Evolutionary conservation across 2,797 vertebrate species (phyloP).

Genomic region (Melanotaenia trifasciata): DNA sequence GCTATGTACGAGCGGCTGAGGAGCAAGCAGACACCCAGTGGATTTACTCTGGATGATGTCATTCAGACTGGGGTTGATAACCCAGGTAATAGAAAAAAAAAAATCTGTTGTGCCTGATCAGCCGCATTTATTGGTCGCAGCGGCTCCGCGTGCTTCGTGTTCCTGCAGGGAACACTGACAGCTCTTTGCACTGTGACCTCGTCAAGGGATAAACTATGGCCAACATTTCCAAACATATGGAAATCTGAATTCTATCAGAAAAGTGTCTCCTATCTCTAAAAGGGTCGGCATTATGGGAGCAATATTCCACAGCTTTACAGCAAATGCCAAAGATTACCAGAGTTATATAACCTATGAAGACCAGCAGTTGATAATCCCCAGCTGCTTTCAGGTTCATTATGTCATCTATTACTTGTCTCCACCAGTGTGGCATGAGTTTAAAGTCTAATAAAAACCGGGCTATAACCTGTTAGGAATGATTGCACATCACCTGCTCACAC

Average conservation of each 20-base stretch:
- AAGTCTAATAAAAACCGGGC: background rate
- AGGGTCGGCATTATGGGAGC: constrained; percentile 1
- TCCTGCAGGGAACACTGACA: background rate
- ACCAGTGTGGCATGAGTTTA: background rate
- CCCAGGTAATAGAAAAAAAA: constrained; percentile 86
- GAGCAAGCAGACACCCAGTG: constrained; percentile 89
- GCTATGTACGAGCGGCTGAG: constrained; percentile 88
- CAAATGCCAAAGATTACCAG: constrained; percentile 32
- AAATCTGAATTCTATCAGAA: background rate
- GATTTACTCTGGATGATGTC: constrained; percentile 93
- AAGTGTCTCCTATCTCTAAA: background rate
- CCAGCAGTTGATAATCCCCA: constrained; percentile 33
- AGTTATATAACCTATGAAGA: constrained; percentile 38
- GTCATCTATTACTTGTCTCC: background rate
- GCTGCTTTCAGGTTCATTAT: constrained; percentile 17
- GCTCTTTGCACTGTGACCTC: constrained; percentile 67
- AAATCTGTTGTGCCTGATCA: constrained; percentile 39
- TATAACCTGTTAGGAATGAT: background rate
- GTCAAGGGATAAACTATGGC: constrained; percentile 26
- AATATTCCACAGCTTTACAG: background rate
- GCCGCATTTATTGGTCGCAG: constrained; percentile 32
- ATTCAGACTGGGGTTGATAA: constrained; percentile 98
- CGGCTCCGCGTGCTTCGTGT: constrained; percentile 7
- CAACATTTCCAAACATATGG: background rate
- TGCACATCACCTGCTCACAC: constrained; percentile 68